Evolutionary conservation across 1,140 invertebrate genomes (phyloP), one percentile per base, ranked within the genome.

Genomic region (Lineus longissimus): DNA sequence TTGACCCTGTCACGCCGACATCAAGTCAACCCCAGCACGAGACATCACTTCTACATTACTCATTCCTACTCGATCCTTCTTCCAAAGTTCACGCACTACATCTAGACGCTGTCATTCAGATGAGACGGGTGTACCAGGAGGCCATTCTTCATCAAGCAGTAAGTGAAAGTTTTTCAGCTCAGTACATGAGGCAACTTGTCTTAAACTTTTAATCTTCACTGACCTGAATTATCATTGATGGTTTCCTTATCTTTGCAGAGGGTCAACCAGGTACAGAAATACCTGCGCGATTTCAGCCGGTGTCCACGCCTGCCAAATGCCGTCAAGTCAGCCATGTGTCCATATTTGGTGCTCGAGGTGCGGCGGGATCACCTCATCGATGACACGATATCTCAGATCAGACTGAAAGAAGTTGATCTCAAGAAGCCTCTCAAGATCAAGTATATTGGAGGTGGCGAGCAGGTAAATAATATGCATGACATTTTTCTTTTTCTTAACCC

Each of bases 291-390:
- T 36, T 36, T 36, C 33, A 36, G 33, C 15, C 25, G 58, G 27
- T 40, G 13, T 27, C 27, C 27, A 11, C 25, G 22, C 19, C 40
- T 59, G 2, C 25, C 58, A 6, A 41, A 41, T 33, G 13, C 30
- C 11, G 27, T 59, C 13, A 59, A 41, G 31, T 59, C 58, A 15
- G 58, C 58, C n/a, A 59, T 59, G 58, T 59, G 58, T 29, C 58
- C 58, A 41, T 59, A 40, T 41, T 33, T 59, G 15, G 58, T 59
- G 19, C 27, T 59, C 11, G 27, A 59, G 15, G 36, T 59, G 17
- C 2, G 58, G 6, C 29, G 58, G 13, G 30, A 33, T 15, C 15
- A 43, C 22, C 40, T 59, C 2, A 27, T 59, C n/a, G 17, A 22
- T 2, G 58, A 59, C 27, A 41, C 58, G n/a, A 33, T 59, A 15